Evolutionary conservation across 2,888 invertebrate genomes (phyloP), one percentile per base, ranked within the genome.

Genomic region (Agapetus fuscipes): DNA sequence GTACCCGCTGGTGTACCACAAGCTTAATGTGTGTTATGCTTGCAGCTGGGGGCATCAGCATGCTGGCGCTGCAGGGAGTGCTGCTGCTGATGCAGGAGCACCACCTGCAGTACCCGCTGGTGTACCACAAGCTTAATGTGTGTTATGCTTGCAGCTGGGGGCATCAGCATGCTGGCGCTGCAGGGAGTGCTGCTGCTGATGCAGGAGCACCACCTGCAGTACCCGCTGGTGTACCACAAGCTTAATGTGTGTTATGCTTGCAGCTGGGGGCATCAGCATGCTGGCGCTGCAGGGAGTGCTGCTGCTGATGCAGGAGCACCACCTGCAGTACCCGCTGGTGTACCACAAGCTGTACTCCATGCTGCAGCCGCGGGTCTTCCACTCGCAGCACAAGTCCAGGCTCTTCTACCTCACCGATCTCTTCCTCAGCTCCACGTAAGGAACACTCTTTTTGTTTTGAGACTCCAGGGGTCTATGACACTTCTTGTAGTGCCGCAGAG

Each of bases 321-420:
- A 96, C 67, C 76, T 97, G 65, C 86, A 94, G 54, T 95, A 94
- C 65, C 95, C 96, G 1, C 85, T 91, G 58, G 89, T 97, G 58
- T 97, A 90, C 64, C 80, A 79, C 51, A 91, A 95, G 54, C 71
- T 97, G n/a, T 97, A 97, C 66, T 83, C 84, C 13, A 82, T 97
- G 80, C 85, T 94, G 55, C 84, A 88, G 54, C 87, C 91, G 0
- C 83, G 85, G 53, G 82, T 96, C 53, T 89, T 96, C 60, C 84
- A 86, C 54, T 89, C 87, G 9, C 85, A 89, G 53, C 91, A 88
- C 64, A 87, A 89, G 59, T 79, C 85, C 1, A 74, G 93, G 30
- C 79, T 97, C 40, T 83, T 95, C 62, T 85, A 87, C 53, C 72
- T 96, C 41, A 76, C 89, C 0, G 89, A 96, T 57, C 72, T 91